These are phyloP conservation scores for Drosophila guanche DNA, from an alignment of 1,140 invertebrate genomes.

Conservation along the genomic window DNA sequence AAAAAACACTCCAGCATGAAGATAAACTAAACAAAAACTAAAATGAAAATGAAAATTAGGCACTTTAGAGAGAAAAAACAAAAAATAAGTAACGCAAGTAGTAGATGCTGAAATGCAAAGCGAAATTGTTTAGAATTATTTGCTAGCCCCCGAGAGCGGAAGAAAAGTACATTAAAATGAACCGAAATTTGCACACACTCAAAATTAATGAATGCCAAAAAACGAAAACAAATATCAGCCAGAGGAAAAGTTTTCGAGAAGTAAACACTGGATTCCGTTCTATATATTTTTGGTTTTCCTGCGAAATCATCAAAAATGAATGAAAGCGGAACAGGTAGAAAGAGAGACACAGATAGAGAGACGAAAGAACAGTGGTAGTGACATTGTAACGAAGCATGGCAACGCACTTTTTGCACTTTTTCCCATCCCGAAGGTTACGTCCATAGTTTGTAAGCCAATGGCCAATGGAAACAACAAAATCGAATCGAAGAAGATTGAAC, in stretches of 20 bases:
- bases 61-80: conserved; percentile 57
- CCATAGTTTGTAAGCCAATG: conserved; percentile 82
- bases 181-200: conserved; percentile 57
- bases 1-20: conserved; percentile 32
- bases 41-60: conserved; percentile 43
- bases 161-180: conserved; percentile 16
- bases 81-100: conserved; percentile 4
- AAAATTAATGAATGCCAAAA: conserved; percentile 32
- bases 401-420: conserved; percentile 77
- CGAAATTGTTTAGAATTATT: conserved; percentile 71
- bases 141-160: conserved; percentile 38
- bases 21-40: conserved; percentile 53
- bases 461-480: conserved; percentile 56
- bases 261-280: conserved; percentile 17
- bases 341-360: conserved; percentile 2
- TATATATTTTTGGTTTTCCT: conserved; percentile 21
- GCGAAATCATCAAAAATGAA: conserved; percentile 35
- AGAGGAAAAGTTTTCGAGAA: neutral
- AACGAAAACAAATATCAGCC: conserved; percentile 4
- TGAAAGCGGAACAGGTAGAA: conserved; percentile 13
- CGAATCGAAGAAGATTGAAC: conserved; percentile 39
- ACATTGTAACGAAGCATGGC: conserved; percentile 59
- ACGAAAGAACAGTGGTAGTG: conserved; percentile 28
- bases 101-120: conserved; percentile 43
- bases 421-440: conserved; percentile 81